Percentiles rank a stretch among this genome's conserved stretches.
These are phyloP conservation scores for Eupithecia vulgata DNA, from an alignment of 2,888 invertebrate genomes.

Conservation along the genomic window DNA sequence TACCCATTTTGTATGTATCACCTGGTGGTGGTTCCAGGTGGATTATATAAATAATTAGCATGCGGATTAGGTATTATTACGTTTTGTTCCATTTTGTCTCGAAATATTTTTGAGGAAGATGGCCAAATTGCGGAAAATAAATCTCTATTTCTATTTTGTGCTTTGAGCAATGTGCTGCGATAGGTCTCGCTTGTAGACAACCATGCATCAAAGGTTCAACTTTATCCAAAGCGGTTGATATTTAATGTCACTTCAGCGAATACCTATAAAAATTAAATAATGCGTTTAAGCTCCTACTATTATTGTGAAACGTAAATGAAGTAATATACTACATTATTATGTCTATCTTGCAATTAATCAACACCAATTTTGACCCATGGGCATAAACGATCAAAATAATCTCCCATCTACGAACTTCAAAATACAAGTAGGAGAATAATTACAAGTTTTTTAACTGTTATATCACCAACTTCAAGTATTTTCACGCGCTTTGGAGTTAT, in stretches of 20 bases:
- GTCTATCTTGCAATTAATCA: slow-evolving; percentile 10
- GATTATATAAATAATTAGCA: no score
- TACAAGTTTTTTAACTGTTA: slow-evolving; percentile 31
- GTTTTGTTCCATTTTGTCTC: no score
- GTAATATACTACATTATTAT: not conserved
- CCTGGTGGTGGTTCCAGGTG: no score
- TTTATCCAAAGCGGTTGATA: not conserved
- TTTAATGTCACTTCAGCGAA: not conserved
- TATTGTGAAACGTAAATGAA: slow-evolving; percentile 4
- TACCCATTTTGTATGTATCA: no score
- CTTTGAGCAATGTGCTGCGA: no score
- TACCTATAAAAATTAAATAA: not conserved
- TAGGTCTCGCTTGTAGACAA: no score
- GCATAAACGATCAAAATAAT: slow-evolving; percentile 3
- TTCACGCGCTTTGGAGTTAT: slow-evolving; percentile 42
- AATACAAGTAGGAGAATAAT: not conserved
- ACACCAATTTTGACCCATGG: slow-evolving; percentile 2
- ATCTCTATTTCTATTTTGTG: no score
- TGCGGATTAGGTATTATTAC: no score
- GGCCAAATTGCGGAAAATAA: no score
- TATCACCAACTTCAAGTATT: slow-evolving; percentile 41
- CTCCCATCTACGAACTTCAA: slow-evolving; percentile 10
- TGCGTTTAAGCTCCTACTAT: not conserved
- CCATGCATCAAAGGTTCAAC: not conserved
- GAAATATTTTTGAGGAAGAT: no score